phyloP scores from a whole-genome alignment of 2,113 vertebrate species.

The Mustelus asterias region DNA sequence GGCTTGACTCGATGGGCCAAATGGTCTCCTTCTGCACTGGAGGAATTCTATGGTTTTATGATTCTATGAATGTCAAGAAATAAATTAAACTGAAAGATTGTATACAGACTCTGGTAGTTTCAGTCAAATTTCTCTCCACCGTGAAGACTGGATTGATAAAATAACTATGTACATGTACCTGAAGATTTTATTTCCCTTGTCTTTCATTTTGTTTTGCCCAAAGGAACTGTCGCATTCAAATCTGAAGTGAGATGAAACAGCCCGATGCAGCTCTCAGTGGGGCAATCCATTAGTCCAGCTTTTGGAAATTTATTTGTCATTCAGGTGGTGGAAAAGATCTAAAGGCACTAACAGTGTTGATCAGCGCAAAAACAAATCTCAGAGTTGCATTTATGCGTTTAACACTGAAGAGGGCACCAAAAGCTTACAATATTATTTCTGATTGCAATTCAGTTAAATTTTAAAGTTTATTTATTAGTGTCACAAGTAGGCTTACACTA shows the following conservation, averaged over 20 bases:
- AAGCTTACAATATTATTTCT: background rate
- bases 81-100: background rate
- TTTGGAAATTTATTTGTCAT: background rate
- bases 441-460: background rate
- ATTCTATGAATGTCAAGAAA: background rate
- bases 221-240: background rate
- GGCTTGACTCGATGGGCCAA: too few relatives aligned
- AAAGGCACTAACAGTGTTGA: background rate
- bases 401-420: slow-evolving; percentile 33
- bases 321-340: background rate
- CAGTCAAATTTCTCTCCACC: background rate
- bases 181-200: background rate
- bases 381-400: background rate
- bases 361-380: background rate
- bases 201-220: background rate
- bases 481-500: too few relatives aligned
- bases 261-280: background rate
- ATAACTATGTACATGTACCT: background rate
- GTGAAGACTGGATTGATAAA: background rate
- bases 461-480: too few relatives aligned
- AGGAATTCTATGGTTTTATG: too few relatives aligned
- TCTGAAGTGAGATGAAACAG: background rate
- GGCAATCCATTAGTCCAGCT: background rate
- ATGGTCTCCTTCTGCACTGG: too few relatives aligned
- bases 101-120: background rate